Evolutionary conservation across 2,888 invertebrate species (phyloP), one percentile per base, ranked within the genome.

Genomic region (Cyclophora punctaria): DNA sequence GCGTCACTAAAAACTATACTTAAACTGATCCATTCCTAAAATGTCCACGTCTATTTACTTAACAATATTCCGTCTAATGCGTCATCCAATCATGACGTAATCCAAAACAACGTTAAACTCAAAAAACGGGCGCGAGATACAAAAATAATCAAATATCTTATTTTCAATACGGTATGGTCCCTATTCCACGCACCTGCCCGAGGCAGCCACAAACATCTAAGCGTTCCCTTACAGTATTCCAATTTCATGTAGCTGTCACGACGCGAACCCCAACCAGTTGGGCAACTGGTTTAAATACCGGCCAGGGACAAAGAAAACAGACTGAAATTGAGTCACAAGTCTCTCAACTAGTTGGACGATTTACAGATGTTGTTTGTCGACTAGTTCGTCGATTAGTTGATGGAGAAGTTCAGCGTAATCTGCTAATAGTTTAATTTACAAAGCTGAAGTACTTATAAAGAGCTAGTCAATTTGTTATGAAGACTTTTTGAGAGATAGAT

Each of bases 261-360:
- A 57, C 53, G 52, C 55, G 51, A 57, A 56, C 35, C 49, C 56
- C 62, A 56, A 81, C 74, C 51, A 44, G 70, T 81, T 68, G 56
- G 35, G 48, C 60, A 58, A 83, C 69, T 48, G 51, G 68, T 81
- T 71, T 57, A 57, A 66, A 56, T 55, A 62, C 62, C 64, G 53
- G 63, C 64, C 58, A 50, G 71, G 82, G 83, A 87, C 86, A 87
- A 87, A 87, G 86, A 83, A 84, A 82, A 79, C 80, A 72, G 78
- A 81, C 83, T 77, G 78, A 70, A 73, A 81, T 80, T 75, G 62
- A 56, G 59, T 53, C 56, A 74, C 71, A 53, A 48, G 49, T 47
- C 63, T 69, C 64, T 53, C 63, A 55, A 78, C 73, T 41, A 51
- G 69, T 82, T 61, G 51, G 44, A 49, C 46, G 69, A 83, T 57